These are phyloP conservation scores for Eupithecia vulgata DNA, from an alignment of 2,888 invertebrate species.

Conservation along the genomic window DNA sequence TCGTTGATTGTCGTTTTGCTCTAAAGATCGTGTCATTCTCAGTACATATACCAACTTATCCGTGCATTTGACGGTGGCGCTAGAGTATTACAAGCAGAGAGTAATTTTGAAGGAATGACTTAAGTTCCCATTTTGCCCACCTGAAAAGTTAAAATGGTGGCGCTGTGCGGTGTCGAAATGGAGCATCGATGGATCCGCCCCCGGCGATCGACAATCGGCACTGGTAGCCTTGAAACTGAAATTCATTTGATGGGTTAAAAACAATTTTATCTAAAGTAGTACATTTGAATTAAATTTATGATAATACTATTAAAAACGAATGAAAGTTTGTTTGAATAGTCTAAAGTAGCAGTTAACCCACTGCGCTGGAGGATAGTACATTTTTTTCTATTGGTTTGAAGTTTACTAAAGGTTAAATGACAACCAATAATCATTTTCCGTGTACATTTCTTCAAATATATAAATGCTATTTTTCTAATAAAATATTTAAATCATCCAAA, in stretches of 20 bases:
- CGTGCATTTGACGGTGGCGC: not conserved
- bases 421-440: not conserved
- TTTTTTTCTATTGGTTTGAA: not conserved
- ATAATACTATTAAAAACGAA: not conserved
- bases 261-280: not conserved
- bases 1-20: constrained; percentile 63
- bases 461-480: not conserved
- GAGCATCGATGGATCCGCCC: constrained; percentile 57
- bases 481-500: not conserved
- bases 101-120: not conserved
- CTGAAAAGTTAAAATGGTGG: constrained; percentile 2
- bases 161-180: constrained; percentile 65
- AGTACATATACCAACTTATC: constrained; percentile 42
- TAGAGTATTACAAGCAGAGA: not conserved
- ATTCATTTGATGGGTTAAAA: not conserved
- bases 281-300: not conserved
- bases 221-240: constrained; percentile 19
- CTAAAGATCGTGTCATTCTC: constrained; percentile 80
- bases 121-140: not conserved
- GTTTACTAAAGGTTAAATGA: not conserved
- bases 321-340: not conserved
- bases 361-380: not conserved
- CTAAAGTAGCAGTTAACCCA: too few species aligned
- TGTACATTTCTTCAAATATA: not conserved
- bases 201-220: constrained; percentile 32